Evolutionary conservation across 2,113 vertebrate species (phyloP).

Genomic region (Fukomys damarensis): DNA sequence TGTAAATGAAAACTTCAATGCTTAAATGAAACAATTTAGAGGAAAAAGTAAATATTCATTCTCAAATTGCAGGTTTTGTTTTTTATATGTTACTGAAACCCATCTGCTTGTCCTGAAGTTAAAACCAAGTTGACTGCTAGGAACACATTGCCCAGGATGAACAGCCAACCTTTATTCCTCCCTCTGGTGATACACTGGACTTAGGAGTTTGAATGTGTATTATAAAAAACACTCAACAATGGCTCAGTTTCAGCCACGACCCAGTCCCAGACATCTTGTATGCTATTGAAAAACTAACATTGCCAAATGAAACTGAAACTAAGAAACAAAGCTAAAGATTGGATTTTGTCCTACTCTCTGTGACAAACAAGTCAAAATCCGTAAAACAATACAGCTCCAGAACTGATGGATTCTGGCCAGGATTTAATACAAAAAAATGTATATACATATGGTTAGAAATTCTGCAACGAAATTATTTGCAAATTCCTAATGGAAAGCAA

Average conservation of each 20-base stretch:
- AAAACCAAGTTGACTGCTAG: conserved; percentile 56
- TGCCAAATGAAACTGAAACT: conserved; percentile 67
- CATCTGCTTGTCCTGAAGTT: conserved; percentile 56
- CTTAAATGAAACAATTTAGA: background rate
- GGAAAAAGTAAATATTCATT: conserved; percentile 1
- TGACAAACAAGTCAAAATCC: conserved; percentile 75
- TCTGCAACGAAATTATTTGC: conserved; percentile 82
- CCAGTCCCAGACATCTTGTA: conserved; percentile 33
- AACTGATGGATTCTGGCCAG: conserved; percentile 70
- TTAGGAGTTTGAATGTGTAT: conserved; percentile 17
- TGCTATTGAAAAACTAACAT: conserved; percentile 46
- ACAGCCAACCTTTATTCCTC: background rate
- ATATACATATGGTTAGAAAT: conserved; percentile 74
- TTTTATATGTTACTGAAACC: conserved; percentile 15
- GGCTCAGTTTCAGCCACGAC: conserved; percentile 59
- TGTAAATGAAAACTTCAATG: background rate
- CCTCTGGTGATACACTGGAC: conserved; percentile 45
- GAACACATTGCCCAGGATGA: conserved; percentile 25
- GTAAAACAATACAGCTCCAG: conserved; percentile 75
- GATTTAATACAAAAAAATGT: conserved; percentile 54
- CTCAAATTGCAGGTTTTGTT: background rate
- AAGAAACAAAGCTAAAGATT: conserved; percentile 50
- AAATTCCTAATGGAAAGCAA: conserved; percentile 84
- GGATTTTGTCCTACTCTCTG: conserved; percentile 73
- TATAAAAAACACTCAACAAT: conserved; percentile 58